These are phyloP conservation scores for Paratilapia polleni DNA, from an alignment of 2,113 vertebrate species.

Conservation along the genomic window DNA sequence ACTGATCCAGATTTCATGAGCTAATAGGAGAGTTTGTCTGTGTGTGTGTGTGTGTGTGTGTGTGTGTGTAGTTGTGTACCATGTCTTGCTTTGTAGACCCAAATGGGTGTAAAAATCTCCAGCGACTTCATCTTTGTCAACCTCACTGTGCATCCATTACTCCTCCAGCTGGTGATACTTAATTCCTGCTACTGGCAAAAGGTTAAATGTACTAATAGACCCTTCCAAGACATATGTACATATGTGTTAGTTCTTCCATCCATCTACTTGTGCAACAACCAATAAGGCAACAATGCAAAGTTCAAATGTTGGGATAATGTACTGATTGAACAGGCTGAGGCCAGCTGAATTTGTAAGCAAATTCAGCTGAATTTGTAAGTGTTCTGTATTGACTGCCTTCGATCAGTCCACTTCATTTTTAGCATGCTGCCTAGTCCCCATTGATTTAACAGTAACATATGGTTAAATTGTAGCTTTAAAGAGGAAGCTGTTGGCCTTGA, in stretches of 20 bases:
- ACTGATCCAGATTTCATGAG: neutral
- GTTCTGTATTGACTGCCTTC: neutral
- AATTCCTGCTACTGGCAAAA: slow-evolving; percentile 7
- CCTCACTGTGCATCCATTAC: neutral
- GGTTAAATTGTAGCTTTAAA: slow-evolving; percentile 51
- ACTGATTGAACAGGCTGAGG: neutral
- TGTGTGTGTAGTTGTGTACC: neutral
- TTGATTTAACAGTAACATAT: slow-evolving; percentile 67
- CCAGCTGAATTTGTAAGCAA: neutral
- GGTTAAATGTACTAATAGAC: neutral
- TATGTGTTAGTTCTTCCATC: neutral
- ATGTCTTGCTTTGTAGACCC: neutral
- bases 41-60: neutral
- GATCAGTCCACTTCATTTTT: slow-evolving; percentile 33
- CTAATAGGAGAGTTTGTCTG: neutral
- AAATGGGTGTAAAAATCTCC: neutral
- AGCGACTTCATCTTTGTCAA: neutral
- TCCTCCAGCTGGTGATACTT: slow-evolving; percentile 40
- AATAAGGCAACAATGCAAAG: neutral
- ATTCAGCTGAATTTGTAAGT: neutral
- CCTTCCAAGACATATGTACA: neutral
- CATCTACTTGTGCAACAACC: neutral
- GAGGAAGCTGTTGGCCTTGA: slow-evolving; percentile 47
- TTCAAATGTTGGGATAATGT: neutral
- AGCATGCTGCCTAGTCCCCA: slow-evolving; percentile 33